Conservation (phyloP, 2,113 vertebrate species). For the Helogale parvula region DNA sequence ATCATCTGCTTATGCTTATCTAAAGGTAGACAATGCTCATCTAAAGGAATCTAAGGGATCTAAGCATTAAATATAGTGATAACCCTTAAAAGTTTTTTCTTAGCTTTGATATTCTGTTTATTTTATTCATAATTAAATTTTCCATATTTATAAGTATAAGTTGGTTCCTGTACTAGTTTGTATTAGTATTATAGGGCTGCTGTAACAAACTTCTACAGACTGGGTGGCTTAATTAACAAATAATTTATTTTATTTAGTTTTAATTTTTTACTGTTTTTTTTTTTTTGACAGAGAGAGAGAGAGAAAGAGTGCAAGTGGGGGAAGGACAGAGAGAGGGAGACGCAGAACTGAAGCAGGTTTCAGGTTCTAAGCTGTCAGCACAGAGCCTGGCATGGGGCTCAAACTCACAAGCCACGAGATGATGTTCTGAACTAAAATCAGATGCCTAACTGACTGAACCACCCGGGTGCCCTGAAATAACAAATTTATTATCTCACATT, state of each 20-base stretch:
- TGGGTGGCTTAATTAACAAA: background rate
- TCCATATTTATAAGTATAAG: background rate
- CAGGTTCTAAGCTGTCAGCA: too few relatives aligned
- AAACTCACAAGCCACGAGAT: too few relatives aligned
- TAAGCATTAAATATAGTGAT: background rate
- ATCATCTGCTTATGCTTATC: background rate
- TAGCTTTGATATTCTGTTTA: background rate
- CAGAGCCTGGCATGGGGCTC: too few relatives aligned
- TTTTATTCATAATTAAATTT: slow-evolving; percentile 18
- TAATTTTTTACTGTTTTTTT: too few relatives aligned
- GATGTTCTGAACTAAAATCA: too few relatives aligned
- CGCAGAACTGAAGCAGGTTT: too few relatives aligned
- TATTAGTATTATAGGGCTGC: background rate
- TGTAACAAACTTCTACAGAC: background rate
- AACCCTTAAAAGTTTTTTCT: background rate
- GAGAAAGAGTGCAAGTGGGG: too few relatives aligned
- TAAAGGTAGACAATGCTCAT: background rate
- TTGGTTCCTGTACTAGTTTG: background rate
- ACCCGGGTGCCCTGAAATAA: background rate
- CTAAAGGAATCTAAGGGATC: background rate
- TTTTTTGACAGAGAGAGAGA: too few relatives aligned
- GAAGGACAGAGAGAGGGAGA: too few relatives aligned
- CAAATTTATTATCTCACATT: background rate
- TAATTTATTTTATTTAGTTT: too few relatives aligned
- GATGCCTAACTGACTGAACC: too few relatives aligned